Evolutionary conservation across 2,888 invertebrate species (phyloP), one percentile per base, ranked within the genome.

Genomic region (Resseliella maxima): DNA sequence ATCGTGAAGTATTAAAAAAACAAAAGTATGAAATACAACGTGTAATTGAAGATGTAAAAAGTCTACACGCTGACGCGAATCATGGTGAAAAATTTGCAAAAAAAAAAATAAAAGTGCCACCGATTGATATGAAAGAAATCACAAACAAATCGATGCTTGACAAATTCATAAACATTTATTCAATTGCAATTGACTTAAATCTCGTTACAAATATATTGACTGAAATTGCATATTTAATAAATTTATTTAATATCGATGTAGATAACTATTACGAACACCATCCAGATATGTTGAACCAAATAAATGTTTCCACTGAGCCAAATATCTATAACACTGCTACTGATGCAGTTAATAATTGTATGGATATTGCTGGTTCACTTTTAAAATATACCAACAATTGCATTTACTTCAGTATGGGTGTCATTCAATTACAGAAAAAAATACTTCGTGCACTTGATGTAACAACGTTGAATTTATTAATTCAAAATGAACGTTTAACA

Each of bases 361-460:
- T n/a, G n/a, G n/a, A n/a, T n/a, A n/a, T n/a, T n/a, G n/a, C n/a
- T n/a, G 27, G 27, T 38, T n/a, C 38, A 3, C 27, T 93, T 85
- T 88, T 94, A 18, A 92, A 92, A 87, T 91, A 90, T 10, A 90
- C 93, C 86, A 94, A 95, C 87, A 95, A 97, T 89, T 94, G 95
- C 88, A 93, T 96, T 2, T 96, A 95, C 91, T 97, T 97, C 91
- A 94, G 96, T 35, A 91, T 94, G 0, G 92, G 92, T 86, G 93
- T 95, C 0, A 90, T 97, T 41, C 93, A 93, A 89, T 91, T 92
- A 38, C 93, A 94, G 88, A 90, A 92, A 64, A 89, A 91, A n/a
- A 89, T 94, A 21, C 89, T 96, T 8, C 91, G 92, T 87, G 91
- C 93, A 21, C 88, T 91, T 24, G 91, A 91, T 88, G 87, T 89